Evolutionary conservation across 1,140 invertebrate genomes (phyloP), one percentile per base, ranked within the genome.

Genomic region (Drosophila subpulchrella): DNA sequence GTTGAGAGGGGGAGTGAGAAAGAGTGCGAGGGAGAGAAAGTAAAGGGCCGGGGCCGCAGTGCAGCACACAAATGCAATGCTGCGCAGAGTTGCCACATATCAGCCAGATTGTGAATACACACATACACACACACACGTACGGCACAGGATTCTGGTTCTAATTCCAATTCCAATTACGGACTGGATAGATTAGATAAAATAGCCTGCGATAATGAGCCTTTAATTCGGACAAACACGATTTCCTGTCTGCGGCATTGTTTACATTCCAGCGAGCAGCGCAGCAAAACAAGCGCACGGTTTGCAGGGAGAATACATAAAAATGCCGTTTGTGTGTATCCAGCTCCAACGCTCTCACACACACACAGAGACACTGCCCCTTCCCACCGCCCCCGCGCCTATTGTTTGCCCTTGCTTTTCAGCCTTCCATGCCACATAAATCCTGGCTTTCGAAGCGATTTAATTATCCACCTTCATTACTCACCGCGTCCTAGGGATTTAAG

Each of bases 401-500:
- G 58, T 51, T 57, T 56, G 51, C 46, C 51, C 7, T 51, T 11
- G 34, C 17, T 24, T 50, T 56, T 39, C 60, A 48, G 27, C 39
- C 27, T 59, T 62, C 27, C 12, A 67, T 34, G 8, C 3, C 12
- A 8, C 36, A n/a, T 3, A 27, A 50, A 58, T 4, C 39, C 15
- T 0, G 6, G 0, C 6, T 20, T 50, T 44, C 20, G 7, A 34
- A 10, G 7, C 17, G 5, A 7, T 39, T 15, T 15, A 1, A 30
- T 10, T 30, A 3, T n/a, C 41, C 32, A 39, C 38, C 15, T 24
- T 2, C 3, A 27, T 30, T 62, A 83, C 83, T 88, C 76, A 88
- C 83, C 84, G 58, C 70, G 80, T 88, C 68, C 70, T 47, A 63
- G 58, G 32, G 44, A 67, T 54, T 68, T 76, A 20, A 39, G 39